These are phyloP conservation scores for Sclerurus mexicanus DNA, from an alignment of 2,113 vertebrate species.

Conservation along the genomic window DNA sequence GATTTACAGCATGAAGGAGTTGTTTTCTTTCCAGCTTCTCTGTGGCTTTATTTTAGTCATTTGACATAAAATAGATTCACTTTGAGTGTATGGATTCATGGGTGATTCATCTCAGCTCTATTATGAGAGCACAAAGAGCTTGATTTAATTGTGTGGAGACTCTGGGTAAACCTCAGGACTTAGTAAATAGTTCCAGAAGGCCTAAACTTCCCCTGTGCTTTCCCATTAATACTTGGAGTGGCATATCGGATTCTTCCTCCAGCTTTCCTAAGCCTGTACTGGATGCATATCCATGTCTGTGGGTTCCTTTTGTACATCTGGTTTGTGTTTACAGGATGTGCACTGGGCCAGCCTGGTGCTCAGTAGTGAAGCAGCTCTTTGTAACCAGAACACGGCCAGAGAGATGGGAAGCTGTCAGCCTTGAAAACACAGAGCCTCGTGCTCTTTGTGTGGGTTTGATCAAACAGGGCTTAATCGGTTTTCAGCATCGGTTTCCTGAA, in stretches of 20 bases:
- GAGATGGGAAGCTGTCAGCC: not conserved
- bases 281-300: fast-evolving
- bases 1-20: not conserved
- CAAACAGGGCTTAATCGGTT: not conserved
- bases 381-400: not conserved
- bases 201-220: fast-evolving
- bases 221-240: not conserved
- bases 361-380: too few species aligned
- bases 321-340: not conserved
- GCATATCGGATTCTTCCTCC: not conserved
- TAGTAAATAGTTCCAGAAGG: not conserved
- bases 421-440: not conserved
- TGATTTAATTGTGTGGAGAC: not conserved
- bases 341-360: not conserved
- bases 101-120: not conserved
- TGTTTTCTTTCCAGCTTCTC: not conserved
- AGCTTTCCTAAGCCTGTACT: not conserved
- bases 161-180: not conserved
- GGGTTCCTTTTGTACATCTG: not conserved
- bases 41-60: not conserved
- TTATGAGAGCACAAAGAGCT: not conserved
- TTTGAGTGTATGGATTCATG: not conserved
- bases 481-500: not conserved
- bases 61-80: not conserved
- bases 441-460: not conserved